These are phyloP conservation scores for Pterois miles DNA, from an alignment of 2,797 vertebrate genomes.

Conservation along the genomic window DNA sequence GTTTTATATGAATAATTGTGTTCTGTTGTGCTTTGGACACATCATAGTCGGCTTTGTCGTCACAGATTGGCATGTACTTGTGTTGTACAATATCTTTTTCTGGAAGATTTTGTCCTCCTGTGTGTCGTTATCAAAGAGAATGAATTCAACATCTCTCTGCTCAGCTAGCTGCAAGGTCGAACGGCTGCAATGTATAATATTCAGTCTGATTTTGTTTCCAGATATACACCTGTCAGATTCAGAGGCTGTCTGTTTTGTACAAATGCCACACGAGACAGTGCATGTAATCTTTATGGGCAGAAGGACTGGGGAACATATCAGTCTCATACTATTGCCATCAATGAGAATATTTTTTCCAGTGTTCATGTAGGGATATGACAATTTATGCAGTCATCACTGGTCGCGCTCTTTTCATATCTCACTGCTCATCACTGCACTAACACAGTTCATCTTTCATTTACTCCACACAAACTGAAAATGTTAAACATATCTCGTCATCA, in stretches of 20 bases:
- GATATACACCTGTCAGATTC: neutral
- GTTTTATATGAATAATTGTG: conserved; percentile 10
- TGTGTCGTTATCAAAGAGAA: neutral
- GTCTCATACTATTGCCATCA: neutral
- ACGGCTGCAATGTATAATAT: neutral
- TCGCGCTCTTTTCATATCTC: neutral
- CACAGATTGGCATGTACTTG: neutral
- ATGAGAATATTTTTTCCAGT: neutral
- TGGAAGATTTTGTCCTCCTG: neutral
- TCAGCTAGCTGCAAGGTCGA: neutral
- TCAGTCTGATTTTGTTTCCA: conserved; percentile 25
- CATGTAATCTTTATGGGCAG: neutral
- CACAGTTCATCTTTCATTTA: neutral
- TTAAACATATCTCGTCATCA: neutral
- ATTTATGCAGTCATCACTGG: neutral
- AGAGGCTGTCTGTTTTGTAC: neutral
- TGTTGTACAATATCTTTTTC: neutral
- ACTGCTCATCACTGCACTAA: neutral
- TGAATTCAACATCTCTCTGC: neutral
- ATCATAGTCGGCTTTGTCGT: neutral
- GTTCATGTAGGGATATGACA: neutral
- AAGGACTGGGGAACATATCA: neutral
- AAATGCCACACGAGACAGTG: neutral
- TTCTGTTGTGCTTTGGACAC: neutral
- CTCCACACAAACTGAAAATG: neutral